Evolutionary conservation across 2,888 invertebrate genomes (phyloP), one percentile per base, ranked within the genome.

Genomic region (Clistopyga incitator): DNA sequence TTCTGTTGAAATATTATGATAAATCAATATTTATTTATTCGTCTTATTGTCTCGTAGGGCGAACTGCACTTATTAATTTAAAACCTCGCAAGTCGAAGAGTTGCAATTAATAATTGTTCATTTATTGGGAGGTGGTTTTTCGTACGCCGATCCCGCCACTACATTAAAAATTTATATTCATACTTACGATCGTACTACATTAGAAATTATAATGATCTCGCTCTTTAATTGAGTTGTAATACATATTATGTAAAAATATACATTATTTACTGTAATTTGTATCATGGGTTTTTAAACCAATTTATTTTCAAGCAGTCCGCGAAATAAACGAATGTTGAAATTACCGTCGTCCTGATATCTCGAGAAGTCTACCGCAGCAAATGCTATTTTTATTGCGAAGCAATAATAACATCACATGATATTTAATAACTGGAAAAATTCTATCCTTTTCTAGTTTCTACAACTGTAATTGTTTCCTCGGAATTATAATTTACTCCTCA

Each of bases 201-300:
- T 25, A 67, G 45, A 59, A 34, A 78, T 61, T 72, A 72, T 72
- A 65, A 67, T 52, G 82, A 80, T 78, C 67, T 70, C 76, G 67
- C 68, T 80, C 74, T 52, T 74, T 80, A 47, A 78, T 64, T 80
- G 72, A 77, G 79, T 76, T 81, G 52, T 59, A 54, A 75, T 74
- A 72, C 52, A 71, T 67, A 79, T 67, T 61, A 65, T 74, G 67
- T 64, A 61, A 20, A 50, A 59, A 79, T 75, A 68, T 75, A 78
- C 68, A 82, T 77, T 76, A 84, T 82, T 82, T 84, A 80, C 64
- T 45, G 76, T 74, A 67, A 50, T 38, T 42, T n/a, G 8, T 68
- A 18, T 42, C 6, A 15, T 45, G 13, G 15, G 4, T 25, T 45
- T 65, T 45, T 45, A 18, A 56, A 1, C 13, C 25, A 11, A 23